Base-by-base conservation (phyloP, 2,113 vertebrate genomes). In the Gavialis gangeticus region DNA sequence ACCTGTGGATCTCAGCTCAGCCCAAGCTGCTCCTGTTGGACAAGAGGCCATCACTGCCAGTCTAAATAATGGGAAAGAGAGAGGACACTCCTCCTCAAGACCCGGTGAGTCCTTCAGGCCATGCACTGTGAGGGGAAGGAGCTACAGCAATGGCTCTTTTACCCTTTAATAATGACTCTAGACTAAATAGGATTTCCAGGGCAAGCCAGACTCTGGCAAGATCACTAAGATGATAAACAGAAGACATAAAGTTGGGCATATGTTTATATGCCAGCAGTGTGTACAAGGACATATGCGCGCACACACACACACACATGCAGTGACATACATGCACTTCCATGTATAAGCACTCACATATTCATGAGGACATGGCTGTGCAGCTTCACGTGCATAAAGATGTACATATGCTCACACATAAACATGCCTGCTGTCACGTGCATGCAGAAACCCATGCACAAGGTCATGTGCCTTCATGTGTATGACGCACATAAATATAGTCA, bases 1-100 rank as follows among this genome's bases (percentile, higher is more conserved):
- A 99, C 94, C 97, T 99, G 79, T 99, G 99, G 99, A 99, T 99
- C 93, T 99, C 99, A 0, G 98, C 99, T 34, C 99, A 99, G 96
- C 97, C 98, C 10, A 99, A 98, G 85, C 98, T 99, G 4, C 98
- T 99, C 83, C 98, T 98, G 73, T 97, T 98, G 60, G 99, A 99
- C 94, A 98, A 98, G 95, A 97, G 98, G 67, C 98, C 98, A 1
- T 98, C 98, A 1, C 92, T 98, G 85, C 97, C 97, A 15, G 94
- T 98, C 91, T 98, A 98, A 87, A 2, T 1, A 11, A 58, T 30
- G 59, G 86, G 67, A 83, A 67, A 80, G 55, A 1, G 1, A 55
- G 30, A 12, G 54, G 30, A 56, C n/a, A 76, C 22, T 84, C 75
- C 91, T n/a, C 24, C 83, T 34, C 10, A 66, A 91, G 83, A 67